Conservation (phyloP, 2,113 vertebrate species). For the Electrona antarctica region DNA sequence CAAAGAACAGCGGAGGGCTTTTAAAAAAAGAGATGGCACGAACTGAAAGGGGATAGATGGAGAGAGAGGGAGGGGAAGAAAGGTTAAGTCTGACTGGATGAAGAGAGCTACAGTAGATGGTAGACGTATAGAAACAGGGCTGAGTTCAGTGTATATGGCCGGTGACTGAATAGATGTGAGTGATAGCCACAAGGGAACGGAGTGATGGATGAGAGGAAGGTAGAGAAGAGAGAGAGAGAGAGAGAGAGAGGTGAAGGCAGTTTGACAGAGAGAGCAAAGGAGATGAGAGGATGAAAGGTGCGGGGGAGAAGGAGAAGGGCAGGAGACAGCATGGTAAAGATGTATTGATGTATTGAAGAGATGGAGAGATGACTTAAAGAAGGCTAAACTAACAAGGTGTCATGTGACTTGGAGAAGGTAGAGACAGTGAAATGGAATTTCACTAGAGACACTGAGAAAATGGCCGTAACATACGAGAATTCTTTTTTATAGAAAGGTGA, state of each 20-base stretch:
- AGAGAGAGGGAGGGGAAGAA: slow-evolving; percentile 26
- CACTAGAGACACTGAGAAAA: too few species aligned
- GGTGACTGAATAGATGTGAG: slow-evolving; percentile 29
- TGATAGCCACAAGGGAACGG: slow-evolving; percentile 12
- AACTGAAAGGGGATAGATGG: slow-evolving; percentile 59
- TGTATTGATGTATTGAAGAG: neutral
- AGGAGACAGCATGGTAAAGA: slow-evolving; percentile 1
- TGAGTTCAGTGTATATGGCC: slow-evolving; percentile 8
- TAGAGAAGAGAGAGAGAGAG: neutral
- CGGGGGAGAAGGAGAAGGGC: neutral
- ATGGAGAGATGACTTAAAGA: neutral
- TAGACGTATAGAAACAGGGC: slow-evolving; percentile 25
- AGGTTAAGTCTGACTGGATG: slow-evolving; percentile 35
- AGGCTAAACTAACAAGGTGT: neutral
- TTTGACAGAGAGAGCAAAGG: slow-evolving; percentile 12
- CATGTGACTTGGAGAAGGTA: neutral
- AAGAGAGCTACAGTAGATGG: slow-evolving; percentile 39
- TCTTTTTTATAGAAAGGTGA: too few species aligned
- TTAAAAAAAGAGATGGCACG: slow-evolving; percentile 47
- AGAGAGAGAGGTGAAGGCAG: slow-evolving; percentile 21
- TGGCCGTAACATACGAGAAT: too few species aligned
- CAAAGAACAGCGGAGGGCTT: slow-evolving; percentile 62
- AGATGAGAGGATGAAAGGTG: slow-evolving; percentile 19
- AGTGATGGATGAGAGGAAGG: slow-evolving; percentile 29
- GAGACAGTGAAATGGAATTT: too few species aligned